phyloP scores from a whole-genome alignment of 2,888 invertebrate genomes.

The Gortyna flavago region DNA sequence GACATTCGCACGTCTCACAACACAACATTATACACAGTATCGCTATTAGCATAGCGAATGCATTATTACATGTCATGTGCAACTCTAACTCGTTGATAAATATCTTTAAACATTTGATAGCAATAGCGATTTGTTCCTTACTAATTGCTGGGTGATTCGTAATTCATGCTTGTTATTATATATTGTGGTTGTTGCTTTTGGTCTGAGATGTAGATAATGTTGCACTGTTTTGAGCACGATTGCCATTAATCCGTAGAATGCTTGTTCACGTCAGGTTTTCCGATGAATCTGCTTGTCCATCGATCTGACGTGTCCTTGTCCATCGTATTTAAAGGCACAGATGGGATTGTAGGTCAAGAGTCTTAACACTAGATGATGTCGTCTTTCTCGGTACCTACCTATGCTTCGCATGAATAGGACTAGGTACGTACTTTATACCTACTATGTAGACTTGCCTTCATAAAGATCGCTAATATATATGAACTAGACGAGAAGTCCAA shows the following conservation, averaged over 20 bases:
- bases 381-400: background rate
- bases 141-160: constrained; percentile 64
- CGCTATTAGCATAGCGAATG: constrained; percentile 78
- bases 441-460: background rate
- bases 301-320: constrained; percentile 20
- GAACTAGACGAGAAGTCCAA: background rate
- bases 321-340: constrained; percentile 4
- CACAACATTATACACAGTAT: constrained; percentile 66
- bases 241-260: constrained; percentile 33
- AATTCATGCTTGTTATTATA: constrained; percentile 62
- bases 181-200: constrained; percentile 44
- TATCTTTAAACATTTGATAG: constrained; percentile 62
- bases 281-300: constrained; percentile 21
- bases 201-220: constrained; percentile 52
- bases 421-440: background rate
- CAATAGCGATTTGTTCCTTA: constrained; percentile 63
- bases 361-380: background rate
- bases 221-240: constrained; percentile 47
- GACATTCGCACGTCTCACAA: constrained; percentile 78
- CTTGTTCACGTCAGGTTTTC: constrained; percentile 34
- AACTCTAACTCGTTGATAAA: constrained; percentile 62
- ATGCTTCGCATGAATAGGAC: background rate
- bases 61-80: constrained; percentile 78
- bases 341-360: constrained; percentile 8
- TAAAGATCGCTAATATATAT: background rate